Base-by-base conservation (phyloP, 2,113 vertebrate species). In the Halichoeres trimaculatus region DNA sequence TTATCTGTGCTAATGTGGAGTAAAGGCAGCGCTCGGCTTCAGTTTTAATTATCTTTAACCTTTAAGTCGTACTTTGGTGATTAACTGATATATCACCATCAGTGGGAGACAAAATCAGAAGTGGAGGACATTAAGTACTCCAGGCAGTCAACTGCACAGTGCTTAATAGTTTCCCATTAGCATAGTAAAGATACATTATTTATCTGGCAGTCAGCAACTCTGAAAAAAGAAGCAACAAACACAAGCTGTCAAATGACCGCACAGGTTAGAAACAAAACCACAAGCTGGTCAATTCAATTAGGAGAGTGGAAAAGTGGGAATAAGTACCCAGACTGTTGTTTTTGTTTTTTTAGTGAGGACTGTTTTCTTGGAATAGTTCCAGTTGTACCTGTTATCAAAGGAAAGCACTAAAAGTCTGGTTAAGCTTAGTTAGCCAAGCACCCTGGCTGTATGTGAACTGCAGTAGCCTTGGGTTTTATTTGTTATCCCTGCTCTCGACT, bases 1-100 rank as follows among this genome's bases (percentile, higher is more conserved):
- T 13, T 47, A 54, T 81, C 38, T 52, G 52, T 71, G 13, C 63
- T 50, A 12, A 1, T 36, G 1, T 52, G 16, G n/a, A 38, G 24
- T 24, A 17, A 82, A 57, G 47, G 23, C 20, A 40, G 24, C 74
- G 0, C 22, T 52, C 48, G 24, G 61, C 23, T 60, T 36, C 23
- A 48, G 20, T 61, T 45, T 47, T 14, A 47, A 47, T 47, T 47
- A 47, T 47, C 41, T 43, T 43, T n/a, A 19, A 47, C 17, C 12
- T 2, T 69, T 35, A 12, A 41, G 10, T 51, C 24, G 35, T 50
- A 43, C 10, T 40, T 35, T 45, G 17, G 2, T 23, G 35, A 50
- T 50, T 8, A 60, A 19, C 19, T 43, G 17, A 55, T 30, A 19
- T 48, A 64, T n/a, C 38, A 53, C 50, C 13, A 38, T n/a, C 50